Evolutionary conservation across 2,888 invertebrate genomes (phyloP).

Genomic region (Physocephala rufipes): DNA sequence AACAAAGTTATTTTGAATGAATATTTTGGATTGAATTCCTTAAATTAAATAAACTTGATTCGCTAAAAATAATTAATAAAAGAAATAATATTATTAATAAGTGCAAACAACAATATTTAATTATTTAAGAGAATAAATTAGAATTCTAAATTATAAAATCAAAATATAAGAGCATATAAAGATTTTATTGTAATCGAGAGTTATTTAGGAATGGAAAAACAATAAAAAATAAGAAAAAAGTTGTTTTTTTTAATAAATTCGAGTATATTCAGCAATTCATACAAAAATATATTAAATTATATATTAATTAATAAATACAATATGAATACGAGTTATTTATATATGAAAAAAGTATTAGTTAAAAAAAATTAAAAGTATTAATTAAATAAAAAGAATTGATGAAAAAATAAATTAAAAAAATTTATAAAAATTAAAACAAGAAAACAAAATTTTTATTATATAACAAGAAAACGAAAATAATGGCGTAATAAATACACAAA

Average conservation of each 20-base stretch:
- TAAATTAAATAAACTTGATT: no score
- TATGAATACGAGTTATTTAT: constrained; percentile 27
- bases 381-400: not conserved
- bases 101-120: no score
- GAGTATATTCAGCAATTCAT: no score
- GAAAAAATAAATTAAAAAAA: not conserved
- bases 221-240: not conserved
- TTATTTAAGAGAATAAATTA: no score
- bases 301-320: constrained; percentile 25
- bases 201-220: not conserved
- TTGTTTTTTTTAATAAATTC: no score
- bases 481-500: not conserved
- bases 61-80: no score
- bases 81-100: no score
- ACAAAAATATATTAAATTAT: not conserved
- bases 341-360: constrained; percentile 34
- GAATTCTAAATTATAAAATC: no score
- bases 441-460: not conserved
- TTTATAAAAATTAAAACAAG: no score
- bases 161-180: not conserved
- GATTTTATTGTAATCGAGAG: no score
- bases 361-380: constrained; percentile 31
- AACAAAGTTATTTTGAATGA: no score
- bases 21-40: no score
- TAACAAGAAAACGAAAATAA: not conserved